Base-by-base conservation (phyloP, 2,797 vertebrate genomes). In the Coregonus ussuriensis region DNA sequence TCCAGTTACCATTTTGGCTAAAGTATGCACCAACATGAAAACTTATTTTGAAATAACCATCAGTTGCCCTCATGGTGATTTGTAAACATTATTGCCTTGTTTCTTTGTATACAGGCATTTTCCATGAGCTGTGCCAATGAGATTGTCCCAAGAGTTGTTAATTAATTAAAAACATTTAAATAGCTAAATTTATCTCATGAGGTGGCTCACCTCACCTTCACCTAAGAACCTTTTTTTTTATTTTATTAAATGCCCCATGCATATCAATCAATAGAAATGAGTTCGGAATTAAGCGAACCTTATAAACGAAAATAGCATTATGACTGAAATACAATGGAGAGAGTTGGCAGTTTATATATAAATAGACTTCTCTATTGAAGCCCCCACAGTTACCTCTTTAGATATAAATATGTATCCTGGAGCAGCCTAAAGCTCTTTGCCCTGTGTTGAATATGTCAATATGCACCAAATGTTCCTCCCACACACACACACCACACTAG, bases 401-500 rank as follows among this genome's bases (percentile, higher is more conserved):
- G 83, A 90, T 82, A 75, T 84, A 85, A 86, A 90, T 89, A 86
- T 91, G 82, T 84, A 85, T 88, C 85, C 13, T 41, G 11, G 72
- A 62, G 72, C 16, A 59, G 16, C 72, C 84, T 47, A 47, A 47
- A 74, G 82, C 80, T 86, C 80, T 75, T 82, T 70, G 76, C 86
- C 41, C 76, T 80, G 81, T 85, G 76, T 85, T 74, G 87, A 83
- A 77, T 35, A 80, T 87, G 91, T 92, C 88, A 89, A 91, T 90
- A 91, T 84, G 82, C 82, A 82, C 41, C 87, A 82, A 75, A 75
- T 81, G 85, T 87, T 85, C 80, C 87, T 81, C 85, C 84, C 82
- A 83, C 85, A 80, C 82, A 82, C 59, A 47, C 59, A 47, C 3
- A 69, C 59, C 25, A 76, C 51, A 76, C 54, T 82, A 71, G 87